Conservation (phyloP, 2,797 vertebrate species). For the Xenops minutus region DNA sequence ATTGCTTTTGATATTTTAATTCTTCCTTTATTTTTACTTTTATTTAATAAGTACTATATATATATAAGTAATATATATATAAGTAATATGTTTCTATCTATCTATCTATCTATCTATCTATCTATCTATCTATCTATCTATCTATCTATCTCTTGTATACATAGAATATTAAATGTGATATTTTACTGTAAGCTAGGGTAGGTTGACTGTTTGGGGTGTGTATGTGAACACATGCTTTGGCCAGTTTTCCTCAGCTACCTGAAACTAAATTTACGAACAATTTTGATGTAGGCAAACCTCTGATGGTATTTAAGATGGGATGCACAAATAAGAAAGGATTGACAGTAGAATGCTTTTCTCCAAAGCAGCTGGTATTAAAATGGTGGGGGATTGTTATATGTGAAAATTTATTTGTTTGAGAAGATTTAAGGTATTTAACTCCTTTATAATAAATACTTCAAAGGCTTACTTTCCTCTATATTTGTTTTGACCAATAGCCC, state of each 20-base stretch:
- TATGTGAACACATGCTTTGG: neutral
- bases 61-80: neutral
- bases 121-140: no score
- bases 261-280: neutral
- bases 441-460: neutral
- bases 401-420: neutral
- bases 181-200: neutral
- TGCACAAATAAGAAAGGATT: neutral
- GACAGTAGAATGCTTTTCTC: neutral
- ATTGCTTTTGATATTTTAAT: neutral
- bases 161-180: neutral
- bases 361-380: neutral
- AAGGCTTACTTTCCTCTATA: neutral
- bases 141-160: no score
- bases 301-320: neutral
- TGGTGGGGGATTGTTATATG: rapidly evolving
- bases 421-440: neutral
- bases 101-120: no score
- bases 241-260: neutral
- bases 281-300: neutral
- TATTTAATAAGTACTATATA: neutral
- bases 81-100: no score
- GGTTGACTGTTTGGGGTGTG: neutral
- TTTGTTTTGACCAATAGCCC: neutral
- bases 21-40: neutral